phyloP scores from a whole-genome alignment of 2,797 vertebrate species.

The Melanotaenia trifasciata region DNA sequence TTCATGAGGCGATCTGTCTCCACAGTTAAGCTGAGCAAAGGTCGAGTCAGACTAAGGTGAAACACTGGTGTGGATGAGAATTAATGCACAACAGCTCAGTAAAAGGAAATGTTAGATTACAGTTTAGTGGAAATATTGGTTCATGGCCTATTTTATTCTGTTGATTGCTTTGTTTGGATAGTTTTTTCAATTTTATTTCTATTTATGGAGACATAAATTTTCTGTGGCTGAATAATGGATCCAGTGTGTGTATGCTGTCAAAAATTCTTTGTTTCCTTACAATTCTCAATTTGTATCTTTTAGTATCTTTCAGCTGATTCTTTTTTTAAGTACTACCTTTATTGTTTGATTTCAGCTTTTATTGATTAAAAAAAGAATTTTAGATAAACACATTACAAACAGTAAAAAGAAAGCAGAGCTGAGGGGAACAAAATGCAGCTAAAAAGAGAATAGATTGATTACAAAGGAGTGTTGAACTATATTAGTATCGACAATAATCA shows the following conservation, averaged over 20 bases:
- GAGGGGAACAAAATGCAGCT: too few relatives aligned
- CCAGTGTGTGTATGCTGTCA: not conserved
- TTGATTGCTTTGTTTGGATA: not conserved
- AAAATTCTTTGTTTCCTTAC: not conserved
- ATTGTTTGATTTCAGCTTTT: not conserved
- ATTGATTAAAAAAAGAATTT: not conserved
- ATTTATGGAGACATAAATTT: not conserved
- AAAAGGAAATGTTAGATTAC: slow-evolving; percentile 21
- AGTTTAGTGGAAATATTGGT: not conserved
- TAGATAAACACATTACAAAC: too few relatives aligned
- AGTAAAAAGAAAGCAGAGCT: too few relatives aligned
- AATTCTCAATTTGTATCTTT: not conserved
- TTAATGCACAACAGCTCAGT: slow-evolving; percentile 6
- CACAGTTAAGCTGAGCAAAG: slow-evolving; percentile 12
- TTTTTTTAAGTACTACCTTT: not conserved
- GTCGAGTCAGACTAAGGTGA: slow-evolving; percentile 14
- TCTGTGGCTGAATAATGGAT: not conserved
- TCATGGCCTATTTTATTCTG: not conserved
- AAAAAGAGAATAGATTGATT: too few relatives aligned
- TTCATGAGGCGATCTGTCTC: not conserved
- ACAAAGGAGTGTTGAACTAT: too few relatives aligned
- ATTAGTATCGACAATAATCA: too few relatives aligned
- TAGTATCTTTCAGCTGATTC: too few relatives aligned
- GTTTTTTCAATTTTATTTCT: not conserved
- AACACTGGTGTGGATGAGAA: slow-evolving; percentile 23